Evolutionary conservation across 35 echinoderm and acorn worm genomes (phyloP), one percentile per base, ranked within the genome.

Genomic region (Heliocidaris erythrogramma): DNA sequence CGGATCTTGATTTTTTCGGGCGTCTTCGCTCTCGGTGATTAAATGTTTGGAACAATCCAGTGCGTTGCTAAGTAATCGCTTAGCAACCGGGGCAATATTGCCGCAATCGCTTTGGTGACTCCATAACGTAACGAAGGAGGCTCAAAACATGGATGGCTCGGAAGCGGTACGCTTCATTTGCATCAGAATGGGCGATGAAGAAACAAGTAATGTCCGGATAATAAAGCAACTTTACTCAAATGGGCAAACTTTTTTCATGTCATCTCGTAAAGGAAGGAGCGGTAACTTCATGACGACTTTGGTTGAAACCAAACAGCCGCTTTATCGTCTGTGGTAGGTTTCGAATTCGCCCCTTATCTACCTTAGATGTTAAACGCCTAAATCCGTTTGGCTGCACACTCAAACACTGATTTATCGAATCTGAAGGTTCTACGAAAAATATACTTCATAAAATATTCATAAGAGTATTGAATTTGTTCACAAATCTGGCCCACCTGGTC

Each of bases 81-180:
- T 92, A 48, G 91, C 91, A 92, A 92, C 91, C 47, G n/a, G 24
- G 91, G 49, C 91, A 92, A 92, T 92, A 92, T 92, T 92, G 18
- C 91, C 91, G 91, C 49, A 27, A 92, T 92, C 91, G 48, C 91
- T 92, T 32, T 48, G 91, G 91, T 50, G 47, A 92, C 91, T 92
- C 11, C 13, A 92, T 13, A 78, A 48, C 91, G 91, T 92, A 92
- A 30, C 91, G 91, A 92, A 92, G 91, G 91, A 92, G 49, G 91
- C 91, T 48, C 10, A 49, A 14, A 50, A 92, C 31, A 32, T 48
- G 31, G 47, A 12, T n/a, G 91, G 91, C 48, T n/a, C 32, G 30
- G 16, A 27, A 9, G 27, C 21, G 65, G 4, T n/a, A 78, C 18
- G 21, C 65, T 78, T 78, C 65, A 89, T 89, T 89, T 89, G 87